Conservation (phyloP, 2,113 vertebrate genomes). For the Sclerurus mexicanus region DNA sequence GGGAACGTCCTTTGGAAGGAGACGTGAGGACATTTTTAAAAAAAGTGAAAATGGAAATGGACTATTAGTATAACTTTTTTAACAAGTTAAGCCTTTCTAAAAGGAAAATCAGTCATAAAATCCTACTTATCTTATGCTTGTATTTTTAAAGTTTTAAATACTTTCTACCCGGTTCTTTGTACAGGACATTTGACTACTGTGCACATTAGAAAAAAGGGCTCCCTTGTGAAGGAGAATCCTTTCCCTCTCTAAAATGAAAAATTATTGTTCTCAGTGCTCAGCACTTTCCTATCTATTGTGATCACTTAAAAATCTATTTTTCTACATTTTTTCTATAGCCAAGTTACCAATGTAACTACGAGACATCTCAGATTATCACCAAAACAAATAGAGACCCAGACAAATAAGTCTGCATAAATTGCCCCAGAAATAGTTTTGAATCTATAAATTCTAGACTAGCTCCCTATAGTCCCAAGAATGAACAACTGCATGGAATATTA, state of each 20-base stretch:
- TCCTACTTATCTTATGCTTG: background rate
- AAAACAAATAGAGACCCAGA: background rate
- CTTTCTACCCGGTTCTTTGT: background rate
- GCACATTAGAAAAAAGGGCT: background rate
- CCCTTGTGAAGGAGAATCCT: background rate
- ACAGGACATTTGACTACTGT: background rate
- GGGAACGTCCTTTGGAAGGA: background rate
- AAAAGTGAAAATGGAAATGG: background rate
- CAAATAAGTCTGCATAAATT: background rate
- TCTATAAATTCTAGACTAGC: background rate
- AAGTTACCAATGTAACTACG: background rate
- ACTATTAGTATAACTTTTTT: background rate
- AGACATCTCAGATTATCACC: background rate
- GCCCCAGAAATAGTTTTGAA: background rate
- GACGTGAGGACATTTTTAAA: background rate
- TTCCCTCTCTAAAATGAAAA: background rate
- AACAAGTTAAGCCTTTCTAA: background rate
- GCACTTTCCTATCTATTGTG: background rate
- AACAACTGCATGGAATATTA: background rate
- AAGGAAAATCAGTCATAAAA: background rate
- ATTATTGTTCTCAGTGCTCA: background rate
- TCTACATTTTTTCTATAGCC: background rate
- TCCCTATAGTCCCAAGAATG: background rate
- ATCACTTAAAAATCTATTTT: background rate
- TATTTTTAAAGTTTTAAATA: background rate